A percentile compares a stretch with the other conserved stretches of the same genome.
phyloP scores from a whole-genome alignment of 2,888 invertebrate species.

The Bruchidius siliquastri region DNA sequence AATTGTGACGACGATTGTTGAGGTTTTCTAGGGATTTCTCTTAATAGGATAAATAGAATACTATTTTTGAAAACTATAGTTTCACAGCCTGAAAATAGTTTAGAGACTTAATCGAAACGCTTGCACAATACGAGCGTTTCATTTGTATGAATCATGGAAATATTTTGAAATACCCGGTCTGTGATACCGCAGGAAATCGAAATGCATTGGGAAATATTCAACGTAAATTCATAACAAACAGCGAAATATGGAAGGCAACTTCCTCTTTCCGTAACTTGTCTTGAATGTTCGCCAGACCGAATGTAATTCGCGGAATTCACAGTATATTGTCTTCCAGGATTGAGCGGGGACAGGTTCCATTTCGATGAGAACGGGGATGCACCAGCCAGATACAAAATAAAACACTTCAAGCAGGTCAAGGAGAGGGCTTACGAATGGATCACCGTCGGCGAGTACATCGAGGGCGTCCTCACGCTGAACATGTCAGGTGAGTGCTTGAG shows the following conservation, averaged over 20 bases:
- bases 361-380: constrained; percentile 91
- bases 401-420: constrained; percentile 84
- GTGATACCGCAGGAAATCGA: not conserved
- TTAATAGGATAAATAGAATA: too few relatives aligned
- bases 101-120: too few relatives aligned
- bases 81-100: too few relatives aligned
- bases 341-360: constrained; percentile 83
- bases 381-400: constrained; percentile 90
- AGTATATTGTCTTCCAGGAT: constrained; percentile 55
- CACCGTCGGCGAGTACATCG: constrained; percentile 80
- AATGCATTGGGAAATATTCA: not conserved
- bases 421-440: constrained; percentile 77
- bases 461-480: constrained; percentile 74
- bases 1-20: too few relatives aligned
- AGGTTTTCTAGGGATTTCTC: too few relatives aligned
- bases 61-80: too few relatives aligned
- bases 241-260: not conserved
- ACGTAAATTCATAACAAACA: not conserved
- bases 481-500: constrained; percentile 58
- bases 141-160: too few relatives aligned
- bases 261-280: not conserved
- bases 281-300: not conserved
- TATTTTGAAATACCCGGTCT: too few relatives aligned
- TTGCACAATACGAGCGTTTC: too few relatives aligned
- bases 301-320: not conserved